Evolutionary conservation across 2,797 vertebrate genomes (phyloP).

Genomic region (Chiroxiphia lanceolata): DNA sequence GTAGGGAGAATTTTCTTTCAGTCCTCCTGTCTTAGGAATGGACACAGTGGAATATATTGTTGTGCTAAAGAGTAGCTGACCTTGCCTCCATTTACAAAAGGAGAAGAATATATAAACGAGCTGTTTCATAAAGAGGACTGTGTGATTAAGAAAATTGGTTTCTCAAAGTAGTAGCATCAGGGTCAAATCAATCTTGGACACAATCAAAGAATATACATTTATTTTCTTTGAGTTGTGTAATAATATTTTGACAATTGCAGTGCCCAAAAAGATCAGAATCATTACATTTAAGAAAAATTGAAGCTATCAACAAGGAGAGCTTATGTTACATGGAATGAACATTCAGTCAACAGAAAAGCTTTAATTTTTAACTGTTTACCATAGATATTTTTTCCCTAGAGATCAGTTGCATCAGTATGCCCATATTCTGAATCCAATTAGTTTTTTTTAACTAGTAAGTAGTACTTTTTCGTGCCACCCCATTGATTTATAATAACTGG

Average conservation of each 20-base stretch:
- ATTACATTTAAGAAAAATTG: constrained; percentile 56
- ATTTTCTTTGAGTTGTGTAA: constrained; percentile 46
- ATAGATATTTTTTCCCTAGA: background rate
- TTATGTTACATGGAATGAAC: constrained; percentile 51
- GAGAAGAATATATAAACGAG: constrained; percentile 60
- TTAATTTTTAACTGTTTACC: constrained; percentile 38
- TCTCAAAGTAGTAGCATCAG: constrained; percentile 44
- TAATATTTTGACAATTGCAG: constrained; percentile 63
- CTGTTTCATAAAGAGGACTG: constrained; percentile 55
- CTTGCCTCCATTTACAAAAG: constrained; percentile 29
- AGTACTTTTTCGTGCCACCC: background rate
- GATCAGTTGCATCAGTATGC: background rate
- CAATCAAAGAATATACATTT: constrained; percentile 48
- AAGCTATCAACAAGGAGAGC: background rate
- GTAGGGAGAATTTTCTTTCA: background rate
- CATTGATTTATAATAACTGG: constrained; percentile 32
- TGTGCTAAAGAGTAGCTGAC: constrained; percentile 48
- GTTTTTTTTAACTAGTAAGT: constrained; percentile 7
- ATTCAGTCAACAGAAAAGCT: constrained; percentile 46
- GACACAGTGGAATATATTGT: background rate
- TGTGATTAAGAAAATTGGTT: constrained; percentile 59
- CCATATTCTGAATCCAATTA: background rate
- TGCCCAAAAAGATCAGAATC: constrained; percentile 38
- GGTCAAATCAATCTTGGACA: constrained; percentile 68
- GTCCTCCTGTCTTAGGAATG: background rate